Conservation (phyloP, 2,888 invertebrate genomes). For the Plagiodera versicolora region DNA sequence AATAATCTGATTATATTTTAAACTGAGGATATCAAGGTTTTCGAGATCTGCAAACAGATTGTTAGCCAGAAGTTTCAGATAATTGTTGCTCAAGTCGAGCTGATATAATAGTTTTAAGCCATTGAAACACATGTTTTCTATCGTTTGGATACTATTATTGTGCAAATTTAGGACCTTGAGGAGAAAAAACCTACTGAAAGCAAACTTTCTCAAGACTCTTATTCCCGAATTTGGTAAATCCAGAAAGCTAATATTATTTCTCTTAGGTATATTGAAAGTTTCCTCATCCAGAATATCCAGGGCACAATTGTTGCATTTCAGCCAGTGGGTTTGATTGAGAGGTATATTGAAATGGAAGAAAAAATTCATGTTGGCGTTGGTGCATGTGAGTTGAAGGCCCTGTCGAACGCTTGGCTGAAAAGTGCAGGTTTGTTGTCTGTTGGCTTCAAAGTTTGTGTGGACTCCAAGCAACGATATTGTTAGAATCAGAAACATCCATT, state of each 20-base stretch:
- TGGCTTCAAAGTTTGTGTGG: conserved; percentile 32
- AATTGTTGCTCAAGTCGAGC: conserved; percentile 48
- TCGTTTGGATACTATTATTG: conserved; percentile 47
- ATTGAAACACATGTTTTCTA: conserved; percentile 51
- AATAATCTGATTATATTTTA: conserved; percentile 50
- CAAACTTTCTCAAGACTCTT: conserved; percentile 39
- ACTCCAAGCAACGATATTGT: conserved; percentile 31
- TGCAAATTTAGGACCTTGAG: conserved; percentile 49
- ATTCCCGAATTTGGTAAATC: conserved; percentile 44
- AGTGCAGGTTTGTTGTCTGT: conserved; percentile 40
- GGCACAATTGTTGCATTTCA: conserved; percentile 48
- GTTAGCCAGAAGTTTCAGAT: conserved; percentile 44
- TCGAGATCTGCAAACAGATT: conserved; percentile 50
- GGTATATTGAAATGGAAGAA: conserved; percentile 44
- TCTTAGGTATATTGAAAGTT: conserved; percentile 45
- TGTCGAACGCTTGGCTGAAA: conserved; percentile 39
- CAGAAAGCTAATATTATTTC: conserved; percentile 46
- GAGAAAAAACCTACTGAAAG: conserved; percentile 46
- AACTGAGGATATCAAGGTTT: conserved; percentile 50
- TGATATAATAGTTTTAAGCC: conserved; percentile 47
- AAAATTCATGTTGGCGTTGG: conserved; percentile 43
- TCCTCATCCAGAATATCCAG: conserved; percentile 44
- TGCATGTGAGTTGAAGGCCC: conserved; percentile 48
- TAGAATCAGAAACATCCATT: conserved; percentile 41
- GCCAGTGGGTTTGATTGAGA: conserved; percentile 48